Evolutionary conservation across 2,113 vertebrate genomes (phyloP).

Genomic region (Atlantisia rogersi): DNA sequence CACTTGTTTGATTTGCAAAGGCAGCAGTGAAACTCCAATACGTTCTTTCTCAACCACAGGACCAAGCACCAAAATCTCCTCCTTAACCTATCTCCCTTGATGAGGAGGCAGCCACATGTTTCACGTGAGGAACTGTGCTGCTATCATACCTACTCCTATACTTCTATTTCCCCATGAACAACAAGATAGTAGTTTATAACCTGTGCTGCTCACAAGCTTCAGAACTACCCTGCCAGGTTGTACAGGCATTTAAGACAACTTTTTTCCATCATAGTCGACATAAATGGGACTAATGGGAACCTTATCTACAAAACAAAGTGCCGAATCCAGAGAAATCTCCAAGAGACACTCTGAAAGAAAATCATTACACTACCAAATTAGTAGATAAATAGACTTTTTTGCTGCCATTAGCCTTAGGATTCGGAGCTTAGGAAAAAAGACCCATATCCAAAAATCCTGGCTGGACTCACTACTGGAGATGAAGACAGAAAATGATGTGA

Average conservation of each 20-base stretch:
- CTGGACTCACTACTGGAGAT: background rate
- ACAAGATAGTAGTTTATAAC: background rate
- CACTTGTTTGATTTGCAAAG: background rate
- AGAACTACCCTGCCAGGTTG: background rate
- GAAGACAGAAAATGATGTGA: background rate
- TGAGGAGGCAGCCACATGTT: background rate
- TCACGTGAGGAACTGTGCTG: background rate
- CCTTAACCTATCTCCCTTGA: rapidly evolving
- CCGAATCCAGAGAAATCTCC: background rate
- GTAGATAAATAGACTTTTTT: background rate
- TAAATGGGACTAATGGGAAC: background rate
- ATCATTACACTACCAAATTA: background rate
- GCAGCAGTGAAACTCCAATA: background rate
- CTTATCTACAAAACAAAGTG: background rate
- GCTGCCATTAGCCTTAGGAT: background rate
- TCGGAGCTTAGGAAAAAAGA: background rate
- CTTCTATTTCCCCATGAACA: rapidly evolving
- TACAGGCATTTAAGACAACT: background rate
- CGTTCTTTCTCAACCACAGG: background rate
- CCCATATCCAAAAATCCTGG: background rate
- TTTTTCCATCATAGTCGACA: background rate
- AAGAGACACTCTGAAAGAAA: background rate
- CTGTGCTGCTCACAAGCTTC: background rate
- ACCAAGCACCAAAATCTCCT: background rate
- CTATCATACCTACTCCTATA: no score